Percentiles rank a stretch among this genome's conserved stretches.
These are phyloP conservation scores for Lampris megalopsis DNA, from an alignment of 2,113 vertebrate genomes.

Conservation along the genomic window DNA sequence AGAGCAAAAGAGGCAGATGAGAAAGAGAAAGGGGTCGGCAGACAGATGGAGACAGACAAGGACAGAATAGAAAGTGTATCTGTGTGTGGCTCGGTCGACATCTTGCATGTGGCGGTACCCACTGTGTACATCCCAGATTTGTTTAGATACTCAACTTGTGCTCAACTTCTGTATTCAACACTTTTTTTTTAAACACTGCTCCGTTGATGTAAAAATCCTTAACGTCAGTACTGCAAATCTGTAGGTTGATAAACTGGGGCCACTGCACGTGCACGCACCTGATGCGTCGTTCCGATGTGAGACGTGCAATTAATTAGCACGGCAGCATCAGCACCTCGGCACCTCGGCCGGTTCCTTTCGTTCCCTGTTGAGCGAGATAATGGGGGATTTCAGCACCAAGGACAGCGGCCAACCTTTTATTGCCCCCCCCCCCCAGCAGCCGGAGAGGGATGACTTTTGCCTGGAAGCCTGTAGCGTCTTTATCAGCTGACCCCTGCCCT, in stretches of 20 bases:
- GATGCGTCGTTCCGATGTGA: constrained; percentile 57
- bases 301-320: constrained; percentile 61
- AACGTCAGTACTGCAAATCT: constrained; percentile 11
- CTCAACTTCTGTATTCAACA: constrained; percentile 27
- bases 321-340: constrained; percentile 56
- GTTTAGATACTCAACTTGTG: not conserved
- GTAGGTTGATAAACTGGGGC: constrained; percentile 32
- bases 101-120: constrained; percentile 57
- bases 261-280: constrained; percentile 47
- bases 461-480: constrained; percentile 62
- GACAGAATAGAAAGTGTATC: constrained; percentile 14
- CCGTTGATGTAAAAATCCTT: not conserved
- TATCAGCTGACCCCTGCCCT: constrained; percentile 66
- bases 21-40: too few species aligned
- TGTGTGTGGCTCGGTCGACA: constrained; percentile 24
- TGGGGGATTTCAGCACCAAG: constrained; percentile 72
- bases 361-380: constrained; percentile 57
- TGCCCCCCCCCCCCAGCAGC: constrained; percentile 54
- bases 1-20: constrained; percentile 11
- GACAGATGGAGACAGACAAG: constrained; percentile 3
- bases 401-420: constrained; percentile 72
- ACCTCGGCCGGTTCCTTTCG: constrained; percentile 59
- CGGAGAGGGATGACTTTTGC: constrained; percentile 62
- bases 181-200: constrained; percentile 20
- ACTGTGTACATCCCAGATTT: constrained; percentile 37